Evolutionary conservation across 2,797 vertebrate species (phyloP).

Genomic region (Dipus sagitta): DNA sequence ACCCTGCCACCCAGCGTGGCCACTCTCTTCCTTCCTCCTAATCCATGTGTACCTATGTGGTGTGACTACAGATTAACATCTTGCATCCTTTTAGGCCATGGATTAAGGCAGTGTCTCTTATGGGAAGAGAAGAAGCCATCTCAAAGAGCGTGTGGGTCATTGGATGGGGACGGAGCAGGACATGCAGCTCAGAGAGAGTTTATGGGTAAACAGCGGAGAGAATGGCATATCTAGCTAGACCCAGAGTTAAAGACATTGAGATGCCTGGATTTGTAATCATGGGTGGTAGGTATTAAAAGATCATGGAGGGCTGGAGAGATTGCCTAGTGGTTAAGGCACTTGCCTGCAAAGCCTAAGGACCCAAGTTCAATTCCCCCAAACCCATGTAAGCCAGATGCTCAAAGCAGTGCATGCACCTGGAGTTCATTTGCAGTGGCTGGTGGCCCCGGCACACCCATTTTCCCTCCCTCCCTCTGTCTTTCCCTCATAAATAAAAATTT

Average conservation of each 20-base stretch:
- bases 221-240: background rate
- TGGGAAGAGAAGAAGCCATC: background rate
- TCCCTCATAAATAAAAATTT: too few relatives aligned
- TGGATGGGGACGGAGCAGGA: background rate
- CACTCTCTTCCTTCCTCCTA: background rate
- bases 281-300: background rate
- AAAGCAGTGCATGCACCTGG: too few relatives aligned
- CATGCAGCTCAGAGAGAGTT: background rate
- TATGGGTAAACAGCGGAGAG: background rate
- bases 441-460: too few relatives aligned
- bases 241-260: background rate
- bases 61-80: accelerated
- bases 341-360: too few relatives aligned
- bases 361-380: too few relatives aligned
- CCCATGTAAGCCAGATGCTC: too few relatives aligned
- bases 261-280: background rate
- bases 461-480: too few relatives aligned
- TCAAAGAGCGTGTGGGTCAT: background rate
- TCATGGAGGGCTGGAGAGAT: too few relatives aligned
- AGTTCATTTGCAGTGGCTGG: too few relatives aligned
- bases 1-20: background rate
- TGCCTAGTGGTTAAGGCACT: too few relatives aligned
- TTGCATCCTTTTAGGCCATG: background rate
- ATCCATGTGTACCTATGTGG: background rate
- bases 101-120: background rate